Evolutionary conservation across 2,113 vertebrate genomes (phyloP).

Genomic region (Osmerus mordax): DNA sequence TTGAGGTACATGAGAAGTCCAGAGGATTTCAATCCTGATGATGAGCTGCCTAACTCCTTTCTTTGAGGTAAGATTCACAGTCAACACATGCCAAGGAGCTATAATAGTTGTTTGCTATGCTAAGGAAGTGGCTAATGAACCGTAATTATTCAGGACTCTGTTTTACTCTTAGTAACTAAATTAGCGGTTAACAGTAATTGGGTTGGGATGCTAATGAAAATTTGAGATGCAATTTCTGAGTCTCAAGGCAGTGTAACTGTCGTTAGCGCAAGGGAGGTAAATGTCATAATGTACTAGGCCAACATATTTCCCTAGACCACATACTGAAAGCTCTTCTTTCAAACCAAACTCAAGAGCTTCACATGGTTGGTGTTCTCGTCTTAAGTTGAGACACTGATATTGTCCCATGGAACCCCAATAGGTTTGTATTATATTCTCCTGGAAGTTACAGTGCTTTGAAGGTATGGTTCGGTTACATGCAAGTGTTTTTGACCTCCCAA

Average conservation of each 20-base stretch:
- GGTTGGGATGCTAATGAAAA: conserved; percentile 28
- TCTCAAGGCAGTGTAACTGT: background rate
- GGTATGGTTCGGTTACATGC: conserved; percentile 30
- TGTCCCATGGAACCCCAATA: conserved; percentile 15
- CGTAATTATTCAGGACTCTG: conserved; percentile 30
- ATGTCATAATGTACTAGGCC: conserved; percentile 1
- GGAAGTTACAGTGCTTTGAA: conserved; percentile 35
- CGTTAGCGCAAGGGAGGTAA: background rate
- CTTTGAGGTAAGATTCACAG: conserved; percentile 43
- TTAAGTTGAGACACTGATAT: conserved; percentile 15
- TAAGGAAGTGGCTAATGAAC: conserved; percentile 36
- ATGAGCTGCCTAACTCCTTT: conserved; percentile 32
- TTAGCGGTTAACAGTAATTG: conserved; percentile 10
- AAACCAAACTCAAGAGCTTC: conserved; percentile 14
- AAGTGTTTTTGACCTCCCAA: conserved; percentile 36
- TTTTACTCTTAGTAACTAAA: no score
- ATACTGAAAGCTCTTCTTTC: conserved; percentile 12
- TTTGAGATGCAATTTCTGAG: conserved; percentile 17
- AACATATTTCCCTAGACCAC: conserved; percentile 3
- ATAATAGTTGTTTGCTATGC: conserved; percentile 35
- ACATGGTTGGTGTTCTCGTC: background rate
- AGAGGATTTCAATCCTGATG: conserved; percentile 34
- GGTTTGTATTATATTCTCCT: background rate
- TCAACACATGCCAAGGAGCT: conserved; percentile 29
- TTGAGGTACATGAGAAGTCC: conserved; percentile 36